These are phyloP conservation scores for Capitulum mitella DNA, from an alignment of 2,888 invertebrate genomes.

Conservation along the genomic window DNA sequence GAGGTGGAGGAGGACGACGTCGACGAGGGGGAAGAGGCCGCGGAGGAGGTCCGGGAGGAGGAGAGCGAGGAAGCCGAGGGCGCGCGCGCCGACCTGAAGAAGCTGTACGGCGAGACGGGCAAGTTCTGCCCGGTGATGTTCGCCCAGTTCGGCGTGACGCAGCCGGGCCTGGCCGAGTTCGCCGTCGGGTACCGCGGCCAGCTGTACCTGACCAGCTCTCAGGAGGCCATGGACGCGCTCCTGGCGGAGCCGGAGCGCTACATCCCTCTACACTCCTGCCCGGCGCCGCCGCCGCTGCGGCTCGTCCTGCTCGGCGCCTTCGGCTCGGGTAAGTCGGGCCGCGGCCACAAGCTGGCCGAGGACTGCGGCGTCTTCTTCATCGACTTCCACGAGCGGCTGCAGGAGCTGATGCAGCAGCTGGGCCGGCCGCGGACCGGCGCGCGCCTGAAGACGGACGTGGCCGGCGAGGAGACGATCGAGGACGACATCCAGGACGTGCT, in stretches of 20 bases:
- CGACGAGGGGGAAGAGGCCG: conserved; percentile 16
- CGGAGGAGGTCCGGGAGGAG: conserved; percentile 11
- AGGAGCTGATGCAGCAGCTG: not conserved
- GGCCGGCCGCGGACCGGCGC: not conserved
- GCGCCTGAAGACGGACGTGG: not conserved
- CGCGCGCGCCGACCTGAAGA: not conserved
- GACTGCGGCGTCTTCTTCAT: not conserved
- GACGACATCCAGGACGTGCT: not conserved
- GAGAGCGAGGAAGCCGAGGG: not conserved
- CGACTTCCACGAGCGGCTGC: not conserved
- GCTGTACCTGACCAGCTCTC: not conserved
- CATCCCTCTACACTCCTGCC: not conserved
- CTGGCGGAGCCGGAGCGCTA: not conserved
- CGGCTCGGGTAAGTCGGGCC: not conserved
- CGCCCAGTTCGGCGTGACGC: not conserved
- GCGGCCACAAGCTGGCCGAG: not conserved
- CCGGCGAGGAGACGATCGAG: not conserved
- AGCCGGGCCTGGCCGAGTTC: not conserved
- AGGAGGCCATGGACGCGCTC: not conserved
- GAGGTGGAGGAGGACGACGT: conserved; percentile 8
- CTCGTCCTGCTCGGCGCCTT: not conserved
- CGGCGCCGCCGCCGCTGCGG: not conserved
- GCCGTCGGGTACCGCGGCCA: not conserved
- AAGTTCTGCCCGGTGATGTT: not conserved
- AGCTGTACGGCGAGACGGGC: not conserved